These are phyloP conservation scores for Eulemur mongoz DNA, from an alignment of 2,797 vertebrate species.

Conservation along the genomic window DNA sequence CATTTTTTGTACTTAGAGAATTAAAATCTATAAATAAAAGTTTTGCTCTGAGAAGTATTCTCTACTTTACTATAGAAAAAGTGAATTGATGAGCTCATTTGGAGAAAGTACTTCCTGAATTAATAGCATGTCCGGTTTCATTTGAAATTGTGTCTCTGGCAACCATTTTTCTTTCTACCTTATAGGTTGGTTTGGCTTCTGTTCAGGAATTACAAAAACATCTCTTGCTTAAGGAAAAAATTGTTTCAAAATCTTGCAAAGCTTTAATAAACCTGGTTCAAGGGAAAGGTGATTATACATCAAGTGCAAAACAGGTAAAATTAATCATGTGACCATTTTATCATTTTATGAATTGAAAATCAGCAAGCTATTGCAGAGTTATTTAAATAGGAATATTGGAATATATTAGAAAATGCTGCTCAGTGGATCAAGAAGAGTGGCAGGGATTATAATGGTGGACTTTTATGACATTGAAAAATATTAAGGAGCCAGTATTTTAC, in stretches of 20 bases:
- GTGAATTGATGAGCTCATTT: conserved; percentile 39
- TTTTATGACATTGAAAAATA: conserved; percentile 51
- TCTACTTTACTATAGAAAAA: conserved; percentile 44
- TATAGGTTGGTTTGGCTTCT: conserved; percentile 88
- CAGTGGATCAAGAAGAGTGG: conserved; percentile 23
- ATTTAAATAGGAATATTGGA: conserved; percentile 45
- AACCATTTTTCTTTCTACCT: conserved; percentile 68
- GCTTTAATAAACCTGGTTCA: conserved; percentile 87
- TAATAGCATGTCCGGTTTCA: conserved; percentile 11
- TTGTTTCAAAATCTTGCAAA: conserved; percentile 89
- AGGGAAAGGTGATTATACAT: conserved; percentile 80
- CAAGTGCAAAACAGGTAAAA: conserved; percentile 88
- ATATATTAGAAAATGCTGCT: conserved; percentile 28
- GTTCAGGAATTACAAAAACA: conserved; percentile 89
- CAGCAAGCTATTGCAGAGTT: not conserved
- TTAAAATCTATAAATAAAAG: conserved; percentile 19
- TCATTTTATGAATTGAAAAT: conserved; percentile 51
- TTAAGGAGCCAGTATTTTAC: conserved; percentile 54
- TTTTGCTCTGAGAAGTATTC: conserved; percentile 28
- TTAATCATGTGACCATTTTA: conserved; percentile 30
- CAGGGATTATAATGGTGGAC: not conserved
- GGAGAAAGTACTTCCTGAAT: conserved; percentile 37
- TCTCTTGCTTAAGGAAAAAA: conserved; percentile 87
- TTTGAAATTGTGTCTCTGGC: conserved; percentile 37
- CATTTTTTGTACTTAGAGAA: not conserved